Evolutionary conservation across 2,888 invertebrate genomes (phyloP).

Genomic region (Drosophila mulleri): DNA sequence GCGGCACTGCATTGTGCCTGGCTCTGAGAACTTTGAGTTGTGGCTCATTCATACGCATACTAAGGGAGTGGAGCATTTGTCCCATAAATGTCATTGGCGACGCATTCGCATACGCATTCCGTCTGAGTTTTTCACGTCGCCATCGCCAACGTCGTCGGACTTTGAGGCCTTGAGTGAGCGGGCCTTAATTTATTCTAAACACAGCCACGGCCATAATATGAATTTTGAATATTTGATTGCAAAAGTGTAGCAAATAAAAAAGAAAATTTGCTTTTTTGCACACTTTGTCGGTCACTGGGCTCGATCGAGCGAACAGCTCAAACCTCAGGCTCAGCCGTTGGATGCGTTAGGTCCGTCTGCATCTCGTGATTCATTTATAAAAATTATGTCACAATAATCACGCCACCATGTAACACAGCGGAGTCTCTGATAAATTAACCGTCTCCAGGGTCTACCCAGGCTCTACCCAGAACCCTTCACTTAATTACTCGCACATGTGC

Average conservation of each 20-base stretch:
- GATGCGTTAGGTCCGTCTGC: neutral
- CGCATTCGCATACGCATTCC: slow-evolving; percentile 52
- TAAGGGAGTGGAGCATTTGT: slow-evolving; percentile 77
- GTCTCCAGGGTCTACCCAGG: slow-evolving; percentile 46
- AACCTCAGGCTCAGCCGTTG: neutral
- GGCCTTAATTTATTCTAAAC: slow-evolving; percentile 74
- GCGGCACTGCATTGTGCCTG: slow-evolving; percentile 29
- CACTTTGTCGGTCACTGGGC: slow-evolving; percentile 78
- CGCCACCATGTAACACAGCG: slow-evolving; percentile 44
- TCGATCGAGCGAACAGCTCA: slow-evolving; percentile 2
- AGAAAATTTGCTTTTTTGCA: slow-evolving; percentile 49
- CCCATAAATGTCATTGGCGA: slow-evolving; percentile 75
- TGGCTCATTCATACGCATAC: slow-evolving; percentile 54
- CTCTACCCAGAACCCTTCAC: slow-evolving; percentile 57
- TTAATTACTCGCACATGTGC: slow-evolving; percentile 54
- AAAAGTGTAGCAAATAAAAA: slow-evolving; percentile 59
- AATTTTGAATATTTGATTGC: slow-evolving; percentile 80
- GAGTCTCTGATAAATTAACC: slow-evolving; percentile 64
- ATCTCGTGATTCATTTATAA: slow-evolving; percentile 70
- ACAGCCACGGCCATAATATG: slow-evolving; percentile 69
- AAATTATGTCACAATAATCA: slow-evolving; percentile 82
- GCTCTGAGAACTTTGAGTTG: slow-evolving; percentile 38
- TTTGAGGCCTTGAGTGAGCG: slow-evolving; percentile 60
- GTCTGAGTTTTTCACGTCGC: slow-evolving; percentile 76
- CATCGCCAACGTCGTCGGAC: slow-evolving; percentile 31